These are phyloP conservation scores for Biston betularia DNA, from an alignment of 2,888 invertebrate species.

Conservation along the genomic window DNA sequence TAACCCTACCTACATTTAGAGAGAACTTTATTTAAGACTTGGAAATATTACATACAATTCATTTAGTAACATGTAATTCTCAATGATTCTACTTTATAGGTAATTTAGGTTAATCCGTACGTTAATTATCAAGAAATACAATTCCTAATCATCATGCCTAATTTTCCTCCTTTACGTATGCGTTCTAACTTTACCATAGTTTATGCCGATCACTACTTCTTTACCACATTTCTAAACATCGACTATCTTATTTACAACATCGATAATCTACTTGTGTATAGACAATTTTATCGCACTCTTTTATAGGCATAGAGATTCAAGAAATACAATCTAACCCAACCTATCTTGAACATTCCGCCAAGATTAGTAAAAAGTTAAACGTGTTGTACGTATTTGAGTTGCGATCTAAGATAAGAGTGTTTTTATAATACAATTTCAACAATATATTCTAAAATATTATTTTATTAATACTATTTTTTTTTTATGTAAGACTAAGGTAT, in stretches of 20 bases:
- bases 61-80: neutral
- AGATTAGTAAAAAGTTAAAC: neutral
- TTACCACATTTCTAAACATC: neutral
- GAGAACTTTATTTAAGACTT: neutral
- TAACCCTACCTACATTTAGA: conserved; percentile 1
- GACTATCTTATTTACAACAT: neutral
- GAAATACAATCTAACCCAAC: neutral
- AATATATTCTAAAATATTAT: neutral
- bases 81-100: neutral
- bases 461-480: too few relatives aligned
- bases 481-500: too few relatives aligned
- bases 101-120: neutral
- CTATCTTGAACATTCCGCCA: neutral
- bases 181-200: neutral
- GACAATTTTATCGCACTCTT: neutral
- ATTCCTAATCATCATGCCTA: too few relatives aligned
- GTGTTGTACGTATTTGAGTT: neutral
- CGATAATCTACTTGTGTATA: neutral
- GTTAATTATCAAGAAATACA: neutral
- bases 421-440: neutral
- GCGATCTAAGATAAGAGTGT: neutral
- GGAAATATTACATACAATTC: neutral
- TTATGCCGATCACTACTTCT: neutral
- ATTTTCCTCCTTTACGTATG: neutral
- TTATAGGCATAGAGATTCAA: conserved; percentile 2